These are phyloP conservation scores for Petrolisthes cinctipes DNA, from an alignment of 2,888 invertebrate genomes.

Conservation along the genomic window DNA sequence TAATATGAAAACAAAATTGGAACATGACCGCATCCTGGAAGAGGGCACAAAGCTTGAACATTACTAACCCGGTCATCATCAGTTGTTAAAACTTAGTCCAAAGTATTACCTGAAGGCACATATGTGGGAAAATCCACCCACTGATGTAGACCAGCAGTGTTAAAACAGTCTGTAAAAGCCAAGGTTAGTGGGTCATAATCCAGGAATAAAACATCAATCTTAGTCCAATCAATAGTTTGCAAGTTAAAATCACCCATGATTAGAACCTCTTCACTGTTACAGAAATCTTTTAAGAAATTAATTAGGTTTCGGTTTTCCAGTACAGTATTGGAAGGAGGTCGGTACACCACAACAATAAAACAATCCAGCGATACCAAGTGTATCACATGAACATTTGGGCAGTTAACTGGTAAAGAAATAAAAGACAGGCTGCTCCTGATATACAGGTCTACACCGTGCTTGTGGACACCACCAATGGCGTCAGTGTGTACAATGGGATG, in stretches of 20 bases:
- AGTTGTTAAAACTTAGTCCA: background rate
- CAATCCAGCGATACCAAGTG: background rate
- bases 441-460: background rate
- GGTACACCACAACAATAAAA: background rate
- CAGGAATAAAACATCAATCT: background rate
- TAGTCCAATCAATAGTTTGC: background rate
- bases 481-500: conserved; percentile 1
- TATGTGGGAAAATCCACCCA: background rate
- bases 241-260: background rate
- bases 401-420: background rate
- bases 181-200: conserved; percentile 14
- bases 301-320: background rate
- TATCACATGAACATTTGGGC: background rate
- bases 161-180: conserved; percentile 1
- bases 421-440: conserved; percentile 3
- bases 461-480: background rate
- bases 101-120: background rate
- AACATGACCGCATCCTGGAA: conserved; percentile 10
- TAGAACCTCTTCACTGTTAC: background rate
- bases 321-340: background rate
- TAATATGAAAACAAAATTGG: background rate
- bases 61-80: background rate
- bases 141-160: too few relatives aligned
- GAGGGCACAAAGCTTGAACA: background rate
- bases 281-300: background rate